Conservation (phyloP, 2,888 invertebrate species). For the Nysson spinosus region DNA sequence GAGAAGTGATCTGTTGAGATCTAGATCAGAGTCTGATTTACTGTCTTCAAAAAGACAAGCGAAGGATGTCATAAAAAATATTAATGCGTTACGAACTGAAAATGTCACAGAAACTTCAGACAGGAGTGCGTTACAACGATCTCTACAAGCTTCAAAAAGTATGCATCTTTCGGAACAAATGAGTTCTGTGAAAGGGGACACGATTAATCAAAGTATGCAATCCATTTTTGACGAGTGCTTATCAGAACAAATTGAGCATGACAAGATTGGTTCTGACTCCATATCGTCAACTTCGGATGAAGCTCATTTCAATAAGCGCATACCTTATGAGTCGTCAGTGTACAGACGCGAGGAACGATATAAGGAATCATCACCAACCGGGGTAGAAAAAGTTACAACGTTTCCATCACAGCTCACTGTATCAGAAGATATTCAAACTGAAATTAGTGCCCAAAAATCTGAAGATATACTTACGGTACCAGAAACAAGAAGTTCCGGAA, state of each 20-base stretch:
- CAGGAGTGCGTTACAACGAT: conserved; percentile 23
- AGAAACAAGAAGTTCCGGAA: conserved; percentile 19
- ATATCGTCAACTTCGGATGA: conserved; percentile 28
- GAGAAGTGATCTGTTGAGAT: conserved; percentile 69
- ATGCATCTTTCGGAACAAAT: conserved; percentile 27
- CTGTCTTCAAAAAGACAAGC: conserved; percentile 48
- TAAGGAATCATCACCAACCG: background rate
- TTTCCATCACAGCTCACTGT: conserved; percentile 1
- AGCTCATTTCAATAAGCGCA: conserved; percentile 31
- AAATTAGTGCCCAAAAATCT: conserved; percentile 41
- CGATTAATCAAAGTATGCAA: conserved; percentile 46
- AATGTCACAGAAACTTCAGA: conserved; percentile 22
- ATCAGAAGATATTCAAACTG: conserved; percentile 55
- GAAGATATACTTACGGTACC: conserved; percentile 31
- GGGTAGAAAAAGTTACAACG: conserved; percentile 5
- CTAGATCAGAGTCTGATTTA: conserved; percentile 72
- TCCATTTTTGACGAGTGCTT: conserved; percentile 55
- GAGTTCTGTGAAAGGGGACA: conserved; percentile 27
- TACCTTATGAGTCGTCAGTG: conserved; percentile 3
- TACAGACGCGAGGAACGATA: conserved; percentile 12
- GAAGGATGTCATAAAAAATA: conserved; percentile 25
- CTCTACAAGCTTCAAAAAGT: conserved; percentile 9
- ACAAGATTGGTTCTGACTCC: conserved; percentile 34
- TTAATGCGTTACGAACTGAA: conserved; percentile 6
- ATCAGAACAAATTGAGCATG: conserved; percentile 28